phyloP scores from a whole-genome alignment of 1,140 invertebrate species.

The Drosophila willistoni region DNA sequence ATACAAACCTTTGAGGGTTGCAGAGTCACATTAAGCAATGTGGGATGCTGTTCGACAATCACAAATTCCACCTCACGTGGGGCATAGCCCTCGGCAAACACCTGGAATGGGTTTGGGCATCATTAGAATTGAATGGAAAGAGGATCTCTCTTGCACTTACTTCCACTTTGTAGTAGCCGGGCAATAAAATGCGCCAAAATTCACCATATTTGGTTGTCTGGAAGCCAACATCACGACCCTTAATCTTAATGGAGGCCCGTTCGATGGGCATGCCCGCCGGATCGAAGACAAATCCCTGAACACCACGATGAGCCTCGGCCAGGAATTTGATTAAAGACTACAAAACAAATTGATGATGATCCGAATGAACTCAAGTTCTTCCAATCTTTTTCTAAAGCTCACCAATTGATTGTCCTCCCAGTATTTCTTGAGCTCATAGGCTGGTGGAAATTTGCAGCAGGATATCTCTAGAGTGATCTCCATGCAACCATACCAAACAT shows the following conservation, averaged over 20 bases:
- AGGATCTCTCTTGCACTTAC: slow-evolving; percentile 83
- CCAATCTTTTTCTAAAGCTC: slow-evolving; percentile 50
- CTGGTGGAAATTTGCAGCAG: slow-evolving; percentile 97
- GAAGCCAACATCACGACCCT: slow-evolving; percentile 93
- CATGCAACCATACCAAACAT: slow-evolving; percentile 98
- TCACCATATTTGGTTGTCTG: slow-evolving; percentile 96
- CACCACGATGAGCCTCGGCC: slow-evolving; percentile 94
- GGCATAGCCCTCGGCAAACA: slow-evolving; percentile 92
- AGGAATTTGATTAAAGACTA: slow-evolving; percentile 92
- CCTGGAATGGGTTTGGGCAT: slow-evolving; percentile 84
- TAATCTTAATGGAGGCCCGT: slow-evolving; percentile 92
- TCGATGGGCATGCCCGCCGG: slow-evolving; percentile 92
- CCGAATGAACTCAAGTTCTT: no score
- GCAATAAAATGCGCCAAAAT: slow-evolving; percentile 94
- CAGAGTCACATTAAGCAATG: slow-evolving; percentile 92
- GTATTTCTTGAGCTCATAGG: slow-evolving; percentile 92
- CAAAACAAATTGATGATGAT: background rate
- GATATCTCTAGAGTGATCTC: slow-evolving; percentile 98
- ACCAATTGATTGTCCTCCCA: slow-evolving; percentile 98
- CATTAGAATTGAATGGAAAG: no score
- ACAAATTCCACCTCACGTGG: slow-evolving; percentile 93
- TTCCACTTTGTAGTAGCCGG: slow-evolving; percentile 92
- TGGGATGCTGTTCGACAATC: slow-evolving; percentile 93
- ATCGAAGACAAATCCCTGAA: slow-evolving; percentile 92
- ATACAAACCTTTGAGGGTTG: slow-evolving; percentile 89